Conservation (phyloP, 2,797 vertebrate species). For the Sciurus vulgaris region DNA sequence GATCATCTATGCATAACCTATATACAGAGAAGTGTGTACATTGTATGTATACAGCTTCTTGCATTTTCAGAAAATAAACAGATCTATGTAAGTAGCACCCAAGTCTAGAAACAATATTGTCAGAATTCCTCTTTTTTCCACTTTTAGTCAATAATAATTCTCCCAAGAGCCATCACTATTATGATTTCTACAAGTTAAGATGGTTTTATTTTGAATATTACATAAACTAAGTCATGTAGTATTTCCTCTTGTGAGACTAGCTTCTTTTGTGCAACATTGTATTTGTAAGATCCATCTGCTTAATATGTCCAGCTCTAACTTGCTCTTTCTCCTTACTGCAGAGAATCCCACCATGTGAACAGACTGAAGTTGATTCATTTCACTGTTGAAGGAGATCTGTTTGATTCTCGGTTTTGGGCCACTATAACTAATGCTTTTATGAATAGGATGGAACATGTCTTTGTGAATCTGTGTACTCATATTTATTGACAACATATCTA, state of each 20-base stretch:
- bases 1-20: not conserved
- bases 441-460: not conserved
- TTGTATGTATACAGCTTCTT: not conserved
- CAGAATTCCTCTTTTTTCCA: not conserved
- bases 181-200: not conserved
- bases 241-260: not conserved
- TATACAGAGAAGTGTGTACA: not conserved
- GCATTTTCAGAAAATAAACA: conserved; percentile 45
- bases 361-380: not conserved
- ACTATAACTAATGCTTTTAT: not conserved
- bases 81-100: not conserved
- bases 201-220: conserved; percentile 45
- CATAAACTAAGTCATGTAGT: not conserved
- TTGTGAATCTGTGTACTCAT: not conserved
- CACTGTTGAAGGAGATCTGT: not conserved
- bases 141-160: not conserved
- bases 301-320: not conserved
- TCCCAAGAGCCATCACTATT: not conserved
- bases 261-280: not conserved
- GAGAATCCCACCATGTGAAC: not conserved
- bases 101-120: conserved; percentile 17
- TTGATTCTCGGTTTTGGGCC: not conserved
- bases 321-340: not conserved
- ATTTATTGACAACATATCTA: not conserved
- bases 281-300: not conserved